These are phyloP conservation scores for Brachionus koreanus DNA, from an alignment of 1,140 invertebrate species.

Conservation along the genomic window DNA sequence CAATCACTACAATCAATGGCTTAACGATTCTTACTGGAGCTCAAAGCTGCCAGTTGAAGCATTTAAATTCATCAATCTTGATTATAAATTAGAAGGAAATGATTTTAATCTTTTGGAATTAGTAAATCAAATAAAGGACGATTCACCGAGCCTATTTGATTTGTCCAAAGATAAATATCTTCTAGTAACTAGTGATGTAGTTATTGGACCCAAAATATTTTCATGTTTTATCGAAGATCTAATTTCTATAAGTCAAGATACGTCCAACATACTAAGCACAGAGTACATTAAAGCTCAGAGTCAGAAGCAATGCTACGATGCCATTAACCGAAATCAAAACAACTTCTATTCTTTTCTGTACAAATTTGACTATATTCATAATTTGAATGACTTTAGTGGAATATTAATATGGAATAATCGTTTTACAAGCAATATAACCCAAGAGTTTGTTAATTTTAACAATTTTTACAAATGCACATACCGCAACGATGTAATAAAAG, in stretches of 20 bases:
- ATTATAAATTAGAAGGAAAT: neutral
- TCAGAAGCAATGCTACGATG: neutral
- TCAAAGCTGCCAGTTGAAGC: conserved; percentile 25
- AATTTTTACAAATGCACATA: conserved; percentile 39
- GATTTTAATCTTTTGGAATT: neutral
- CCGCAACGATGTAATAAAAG: neutral
- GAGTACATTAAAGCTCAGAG: neutral
- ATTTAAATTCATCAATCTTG: conserved; percentile 11
- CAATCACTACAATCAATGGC: conserved; percentile 42
- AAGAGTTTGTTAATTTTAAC: neutral
- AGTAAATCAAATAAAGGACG: neutral
- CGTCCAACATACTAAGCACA: neutral
- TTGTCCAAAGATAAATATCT: neutral
- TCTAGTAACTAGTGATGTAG: conserved; percentile 14
- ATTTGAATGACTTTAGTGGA: conserved; percentile 23
- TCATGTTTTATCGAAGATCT: conserved; percentile 15
- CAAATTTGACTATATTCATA: conserved; percentile 7
- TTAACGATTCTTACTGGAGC: conserved; percentile 14
- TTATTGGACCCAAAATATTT: conserved; percentile 30
- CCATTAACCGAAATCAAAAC: neutral
- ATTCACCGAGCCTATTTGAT: neutral
- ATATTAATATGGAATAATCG: conserved; percentile 34
- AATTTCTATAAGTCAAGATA: neutral
- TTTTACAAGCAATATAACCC: neutral
- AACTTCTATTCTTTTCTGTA: conserved; percentile 26